A percentile compares a stretch with the other conserved stretches of the same genome.
Conservation (phyloP, 2,797 vertebrate genomes). For the Myioborus melanocephalus region DNA sequence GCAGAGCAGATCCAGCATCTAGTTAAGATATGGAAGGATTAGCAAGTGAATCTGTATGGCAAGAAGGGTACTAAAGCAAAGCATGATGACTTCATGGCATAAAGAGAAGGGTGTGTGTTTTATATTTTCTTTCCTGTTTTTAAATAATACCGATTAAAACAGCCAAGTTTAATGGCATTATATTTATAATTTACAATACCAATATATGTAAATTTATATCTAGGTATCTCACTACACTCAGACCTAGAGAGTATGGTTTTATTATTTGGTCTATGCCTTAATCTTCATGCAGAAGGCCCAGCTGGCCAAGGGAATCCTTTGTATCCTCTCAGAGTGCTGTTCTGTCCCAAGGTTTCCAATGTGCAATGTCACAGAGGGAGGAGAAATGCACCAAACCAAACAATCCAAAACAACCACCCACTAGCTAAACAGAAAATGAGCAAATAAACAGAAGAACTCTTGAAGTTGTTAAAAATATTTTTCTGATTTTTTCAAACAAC, state of each 20-base stretch:
- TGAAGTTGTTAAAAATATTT: not conserved
- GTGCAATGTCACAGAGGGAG: not conserved
- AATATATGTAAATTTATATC: not conserved
- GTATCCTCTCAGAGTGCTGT: not conserved
- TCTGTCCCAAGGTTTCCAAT: not conserved
- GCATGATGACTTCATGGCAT: not conserved
- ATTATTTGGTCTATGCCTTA: not conserved
- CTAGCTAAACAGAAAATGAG: slow-evolving; percentile 1
- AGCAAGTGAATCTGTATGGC: not conserved
- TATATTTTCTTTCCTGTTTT: slow-evolving; percentile 18
- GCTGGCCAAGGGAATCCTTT: not conserved
- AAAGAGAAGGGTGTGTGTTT: not conserved
- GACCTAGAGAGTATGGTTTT: not conserved
- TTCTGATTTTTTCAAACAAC: not conserved
- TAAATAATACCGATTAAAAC: not conserved
- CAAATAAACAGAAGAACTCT: not conserved
- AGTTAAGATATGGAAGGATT: not conserved
- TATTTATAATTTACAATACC: not conserved
- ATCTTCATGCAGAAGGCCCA: not conserved
- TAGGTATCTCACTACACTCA: not conserved
- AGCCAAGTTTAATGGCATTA: not conserved
- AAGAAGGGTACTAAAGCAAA: not conserved
- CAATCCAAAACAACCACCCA: not conserved
- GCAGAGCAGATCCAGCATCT: not conserved
- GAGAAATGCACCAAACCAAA: not conserved